Conservation (phyloP, 2,113 vertebrate species). For the Xenotilapia leptura region DNA sequence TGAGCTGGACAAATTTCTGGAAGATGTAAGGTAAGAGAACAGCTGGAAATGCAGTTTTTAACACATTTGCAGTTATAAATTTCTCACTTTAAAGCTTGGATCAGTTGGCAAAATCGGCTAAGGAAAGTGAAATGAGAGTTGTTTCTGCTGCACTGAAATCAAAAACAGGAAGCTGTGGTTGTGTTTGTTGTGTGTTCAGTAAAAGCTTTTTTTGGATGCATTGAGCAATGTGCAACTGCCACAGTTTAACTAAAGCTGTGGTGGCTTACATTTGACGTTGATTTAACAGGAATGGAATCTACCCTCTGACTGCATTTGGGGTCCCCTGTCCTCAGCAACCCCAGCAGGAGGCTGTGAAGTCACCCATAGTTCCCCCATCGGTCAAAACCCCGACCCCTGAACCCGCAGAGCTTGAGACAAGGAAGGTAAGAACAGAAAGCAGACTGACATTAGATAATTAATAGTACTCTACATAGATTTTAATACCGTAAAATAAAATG, state of each 20-base stretch:
- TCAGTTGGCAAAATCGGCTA: neutral
- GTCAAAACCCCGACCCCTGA: constrained; percentile 96
- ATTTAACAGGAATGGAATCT: constrained; percentile 87
- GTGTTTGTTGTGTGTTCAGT: neutral
- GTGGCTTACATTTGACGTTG: neutral
- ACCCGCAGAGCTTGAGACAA: constrained; percentile 91
- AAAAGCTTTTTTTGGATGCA: neutral
- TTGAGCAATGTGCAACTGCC: neutral
- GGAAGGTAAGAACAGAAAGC: constrained; percentile 78
- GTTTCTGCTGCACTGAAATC: neutral
- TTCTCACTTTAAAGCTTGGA: neutral
- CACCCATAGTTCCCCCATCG: constrained; percentile 90
- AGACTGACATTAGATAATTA: neutral
- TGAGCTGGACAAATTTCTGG: constrained; percentile 96
- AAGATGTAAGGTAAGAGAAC: constrained; percentile 88
- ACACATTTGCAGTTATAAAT: neutral
- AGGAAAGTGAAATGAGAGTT: neutral
- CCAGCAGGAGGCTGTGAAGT: constrained; percentile 91
- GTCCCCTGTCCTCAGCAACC: constrained; percentile 90
- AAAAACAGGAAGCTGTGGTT: neutral
- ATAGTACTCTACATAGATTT: neutral
- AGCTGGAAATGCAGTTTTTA: neutral
- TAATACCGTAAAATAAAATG: neutral
- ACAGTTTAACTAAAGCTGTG: neutral
- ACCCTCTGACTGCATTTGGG: constrained; percentile 92